Conservation (phyloP, 2,113 vertebrate species). For the Casuarius casuarius region DNA sequence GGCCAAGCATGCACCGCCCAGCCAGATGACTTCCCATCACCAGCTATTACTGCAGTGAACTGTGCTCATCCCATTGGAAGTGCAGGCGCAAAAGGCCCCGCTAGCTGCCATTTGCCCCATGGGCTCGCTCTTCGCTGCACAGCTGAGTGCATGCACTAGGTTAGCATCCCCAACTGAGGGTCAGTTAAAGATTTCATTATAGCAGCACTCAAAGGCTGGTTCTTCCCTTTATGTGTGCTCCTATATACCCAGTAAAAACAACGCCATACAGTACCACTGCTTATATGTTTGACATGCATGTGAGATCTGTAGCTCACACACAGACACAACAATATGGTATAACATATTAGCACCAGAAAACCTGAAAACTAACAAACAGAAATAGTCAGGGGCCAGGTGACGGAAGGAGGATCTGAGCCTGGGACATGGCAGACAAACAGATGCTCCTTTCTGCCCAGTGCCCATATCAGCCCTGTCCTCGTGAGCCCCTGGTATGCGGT, state of each 20-base stretch:
- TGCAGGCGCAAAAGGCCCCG: rapidly evolving
- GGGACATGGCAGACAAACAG: background rate
- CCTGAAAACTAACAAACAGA: background rate
- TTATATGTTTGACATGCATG: rapidly evolving
- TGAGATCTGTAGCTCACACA: background rate
- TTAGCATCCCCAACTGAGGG: background rate
- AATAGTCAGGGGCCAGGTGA: background rate
- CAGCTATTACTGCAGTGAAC: background rate
- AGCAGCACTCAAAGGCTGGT: background rate
- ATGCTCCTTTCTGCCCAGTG: background rate
- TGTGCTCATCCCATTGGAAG: background rate
- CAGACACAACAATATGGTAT: background rate
- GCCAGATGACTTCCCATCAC: background rate
- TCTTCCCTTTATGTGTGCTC: background rate
- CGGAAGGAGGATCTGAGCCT: background rate
- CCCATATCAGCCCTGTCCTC: background rate
- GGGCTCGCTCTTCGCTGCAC: background rate
- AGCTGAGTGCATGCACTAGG: rapidly evolving
- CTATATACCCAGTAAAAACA: background rate
- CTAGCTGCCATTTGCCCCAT: background rate
- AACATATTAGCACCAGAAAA: background rate
- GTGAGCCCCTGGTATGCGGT: background rate
- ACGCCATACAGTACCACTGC: rapidly evolving
- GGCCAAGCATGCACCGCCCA: rapidly evolving
- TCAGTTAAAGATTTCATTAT: background rate